Percentiles rank a stretch among this genome's conserved stretches.
phyloP scores from a whole-genome alignment of 2,113 vertebrate species.

The Boulengeromyrus knoepffleri region DNA sequence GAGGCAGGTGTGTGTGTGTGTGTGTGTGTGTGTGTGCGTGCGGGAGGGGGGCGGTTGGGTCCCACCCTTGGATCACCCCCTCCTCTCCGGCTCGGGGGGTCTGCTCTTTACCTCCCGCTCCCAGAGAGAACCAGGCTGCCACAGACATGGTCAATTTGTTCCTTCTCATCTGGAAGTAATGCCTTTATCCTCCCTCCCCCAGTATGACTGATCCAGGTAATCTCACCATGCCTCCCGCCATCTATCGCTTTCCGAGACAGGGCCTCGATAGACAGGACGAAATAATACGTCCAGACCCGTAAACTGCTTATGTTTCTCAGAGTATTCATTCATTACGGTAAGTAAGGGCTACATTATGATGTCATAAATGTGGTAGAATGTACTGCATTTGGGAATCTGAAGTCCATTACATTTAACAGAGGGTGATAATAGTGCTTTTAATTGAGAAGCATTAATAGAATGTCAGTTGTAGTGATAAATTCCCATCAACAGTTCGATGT shows the following conservation, averaged over 20 bases:
- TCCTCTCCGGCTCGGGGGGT: neutral
- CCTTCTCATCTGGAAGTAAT: slow-evolving; percentile 37
- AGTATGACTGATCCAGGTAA: slow-evolving; percentile 2
- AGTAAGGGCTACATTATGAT: neutral
- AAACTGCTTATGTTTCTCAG: neutral
- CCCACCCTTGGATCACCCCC: neutral
- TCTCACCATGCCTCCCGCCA: neutral
- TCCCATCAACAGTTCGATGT: slow-evolving; percentile 32
- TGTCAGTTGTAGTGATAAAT: slow-evolving; percentile 31
- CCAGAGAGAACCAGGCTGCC: slow-evolving; percentile 9
- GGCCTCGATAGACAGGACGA: neutral
- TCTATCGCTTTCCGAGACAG: neutral
- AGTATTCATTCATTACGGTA: neutral
- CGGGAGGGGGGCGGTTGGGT: neutral
- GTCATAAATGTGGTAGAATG: neutral
- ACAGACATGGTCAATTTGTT: slow-evolving; percentile 33
- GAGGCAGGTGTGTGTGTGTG: neutral
- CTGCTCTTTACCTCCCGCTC: neutral
- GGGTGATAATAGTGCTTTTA: slow-evolving; percentile 30
- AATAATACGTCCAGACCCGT: neutral
- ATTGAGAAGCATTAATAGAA: slow-evolving; percentile 34
- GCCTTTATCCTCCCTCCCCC: slow-evolving; percentile 33
- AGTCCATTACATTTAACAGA: slow-evolving; percentile 30
- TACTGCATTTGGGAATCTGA: neutral
- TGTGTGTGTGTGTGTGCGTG: neutral